Base-by-base conservation (phyloP, 2,797 vertebrate genomes). In the Crocidura indochinensis region DNA sequence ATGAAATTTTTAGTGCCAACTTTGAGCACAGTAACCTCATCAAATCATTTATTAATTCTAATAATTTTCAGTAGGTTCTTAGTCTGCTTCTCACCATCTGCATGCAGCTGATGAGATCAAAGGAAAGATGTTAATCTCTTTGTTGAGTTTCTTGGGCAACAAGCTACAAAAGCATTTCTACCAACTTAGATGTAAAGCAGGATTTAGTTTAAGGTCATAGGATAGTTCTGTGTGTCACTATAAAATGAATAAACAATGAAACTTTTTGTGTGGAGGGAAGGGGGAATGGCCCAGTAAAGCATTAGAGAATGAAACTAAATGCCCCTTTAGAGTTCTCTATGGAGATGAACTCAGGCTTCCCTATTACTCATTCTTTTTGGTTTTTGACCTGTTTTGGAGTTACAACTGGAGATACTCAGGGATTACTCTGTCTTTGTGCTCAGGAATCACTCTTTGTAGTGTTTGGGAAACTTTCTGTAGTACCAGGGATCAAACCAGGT, bases 11-110 rank as follows among this genome's bases (percentile, higher is more conserved):
- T 20, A 53, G 53, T 68, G 67, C n/a, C 72, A 46, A 87, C 81
- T 51, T 84, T 93, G 46, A 80, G 80, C n/a, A 67, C 6, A 84
- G 38, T 73, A 72, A 81, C 17, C 10, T 93, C 72, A 93, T 49
- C 19, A 89, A 88, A 60, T 81, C 22, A 86, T 7, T n/a, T 64
- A 85, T 11, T 15, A 69, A 90, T 74, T 88, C 51, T 84, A 89
- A 78, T 69, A 67, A 49, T 76, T 78, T 73, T 78, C n/a, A 31
- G 38, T 72, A 81, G 19, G 71, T 53, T 80, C 17, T 90, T 27
- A 27, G 1, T 84, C 31, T 83, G 7, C n/a, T 84, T 84, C n/a
- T 93, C n/a, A 81, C 8, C 22, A 29, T 44, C 44, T 65, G 29
- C 17, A 76, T 77, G 78, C 26, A 75, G 12, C 2, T 90, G 38